Evolutionary conservation across 2,888 invertebrate species (phyloP).

Genomic region (Pseudococcus viburni): DNA sequence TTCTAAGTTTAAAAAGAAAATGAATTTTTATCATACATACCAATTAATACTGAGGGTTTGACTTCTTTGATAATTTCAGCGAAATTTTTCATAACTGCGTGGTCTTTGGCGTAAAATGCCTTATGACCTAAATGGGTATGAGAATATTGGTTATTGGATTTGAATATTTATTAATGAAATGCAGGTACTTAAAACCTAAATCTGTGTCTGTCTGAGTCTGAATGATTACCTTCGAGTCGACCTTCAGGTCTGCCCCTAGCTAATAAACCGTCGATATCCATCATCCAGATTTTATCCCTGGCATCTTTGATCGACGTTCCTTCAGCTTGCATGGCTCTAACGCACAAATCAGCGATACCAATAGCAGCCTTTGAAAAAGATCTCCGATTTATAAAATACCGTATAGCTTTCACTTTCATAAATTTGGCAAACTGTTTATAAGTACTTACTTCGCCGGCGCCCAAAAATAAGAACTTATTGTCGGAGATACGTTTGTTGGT

Average conservation of each 20-base stretch:
- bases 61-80: conserved; percentile 84
- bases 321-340: conserved; percentile 88
- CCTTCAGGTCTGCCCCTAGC: conserved; percentile 72
- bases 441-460: conserved; percentile 82
- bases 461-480: conserved; percentile 92
- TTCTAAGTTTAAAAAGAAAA: too few species aligned
- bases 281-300: conserved; percentile 92
- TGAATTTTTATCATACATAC: background rate
- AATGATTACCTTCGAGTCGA: conserved; percentile 71
- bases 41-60: conserved; percentile 73
- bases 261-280: conserved; percentile 89
- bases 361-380: conserved; percentile 70
- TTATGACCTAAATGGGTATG: conserved; percentile 74
- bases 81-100: conserved; percentile 84
- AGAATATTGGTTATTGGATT: background rate
- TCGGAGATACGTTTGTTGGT: conserved; percentile 88
- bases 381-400: background rate
- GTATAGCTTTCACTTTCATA: background rate
- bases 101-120: conserved; percentile 82
- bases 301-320: conserved; percentile 80
- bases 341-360: conserved; percentile 92
- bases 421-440: too few species aligned
- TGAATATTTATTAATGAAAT: too few species aligned
- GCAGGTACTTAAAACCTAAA: too few species aligned
- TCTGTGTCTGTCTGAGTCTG: background rate